A percentile compares a stretch with the other conserved stretches of the same genome.
Conservation (phyloP, 2,113 vertebrate genomes). For the Lepidothrix coronata region DNA sequence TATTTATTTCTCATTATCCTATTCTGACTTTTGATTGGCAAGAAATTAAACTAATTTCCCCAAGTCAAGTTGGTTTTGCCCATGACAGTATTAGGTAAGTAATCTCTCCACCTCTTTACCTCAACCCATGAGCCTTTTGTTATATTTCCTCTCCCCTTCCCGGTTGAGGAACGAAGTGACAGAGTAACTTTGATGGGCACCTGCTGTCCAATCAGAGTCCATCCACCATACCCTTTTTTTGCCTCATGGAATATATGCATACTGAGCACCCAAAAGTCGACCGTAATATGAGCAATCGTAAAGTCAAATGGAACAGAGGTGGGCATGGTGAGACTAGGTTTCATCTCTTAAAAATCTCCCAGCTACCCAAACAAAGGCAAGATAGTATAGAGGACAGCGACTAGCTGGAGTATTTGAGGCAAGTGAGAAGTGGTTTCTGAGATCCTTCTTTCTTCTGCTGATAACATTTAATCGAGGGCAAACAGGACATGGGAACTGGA, state of each 20-base stretch:
- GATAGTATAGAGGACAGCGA: background rate
- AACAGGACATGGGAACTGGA: background rate
- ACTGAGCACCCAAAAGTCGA: background rate
- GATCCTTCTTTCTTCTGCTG: background rate
- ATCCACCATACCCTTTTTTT: background rate
- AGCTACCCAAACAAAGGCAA: background rate
- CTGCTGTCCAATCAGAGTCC: accelerated
- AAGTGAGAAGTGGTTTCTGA: background rate
- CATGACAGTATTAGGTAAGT: background rate
- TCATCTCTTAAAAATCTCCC: background rate
- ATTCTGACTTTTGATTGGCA: background rate
- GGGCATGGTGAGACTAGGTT: background rate
- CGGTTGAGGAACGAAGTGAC: background rate
- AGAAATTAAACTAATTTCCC: background rate
- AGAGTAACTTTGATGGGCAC: background rate
- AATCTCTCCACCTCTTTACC: background rate
- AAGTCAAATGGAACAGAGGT: background rate
- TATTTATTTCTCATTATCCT: background rate
- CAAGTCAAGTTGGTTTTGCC: background rate
- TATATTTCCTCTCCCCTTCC: background rate
- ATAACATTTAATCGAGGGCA: background rate
- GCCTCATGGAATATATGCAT: background rate
- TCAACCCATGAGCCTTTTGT: accelerated
- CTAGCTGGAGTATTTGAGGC: background rate
- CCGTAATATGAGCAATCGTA: background rate